Base-by-base conservation (phyloP, 2,113 vertebrate genomes). In the Microcebus tavaratra region DNA sequence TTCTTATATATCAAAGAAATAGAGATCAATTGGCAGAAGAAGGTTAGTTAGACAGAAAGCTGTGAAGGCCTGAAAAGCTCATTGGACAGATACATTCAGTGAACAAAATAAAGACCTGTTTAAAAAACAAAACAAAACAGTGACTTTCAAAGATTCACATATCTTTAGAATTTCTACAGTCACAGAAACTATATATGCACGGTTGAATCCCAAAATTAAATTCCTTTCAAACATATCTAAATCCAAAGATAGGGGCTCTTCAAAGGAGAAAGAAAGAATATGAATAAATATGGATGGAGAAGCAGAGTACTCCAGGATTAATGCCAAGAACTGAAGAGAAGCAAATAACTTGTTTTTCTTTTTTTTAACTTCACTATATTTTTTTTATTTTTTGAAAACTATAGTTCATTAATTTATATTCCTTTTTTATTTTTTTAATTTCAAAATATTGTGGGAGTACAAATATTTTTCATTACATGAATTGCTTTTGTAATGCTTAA, bases 361-460 rank as follows among this genome's bases (percentile, higher is more conserved):
- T 25, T 57, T 57, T 50, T 57, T 42, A 6, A 57, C 18, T 70
- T 42, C 59, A 45, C 31, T 34, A 48, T 21, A 7, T 57, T 39
- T 17, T 76, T 76, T 39, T 75, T 73, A 65, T 3, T 31, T 93
- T 85, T 90, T 59, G 15, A 20, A 92, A 93, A 85, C 45, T 83
- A 65, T 76, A 83, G 48, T 90, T 82, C 17, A 73, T 88, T 73
- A 68, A 55, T 48, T 90, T 82, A 76, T 88, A 95, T 75, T 80
- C 23, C 53, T 86, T 91, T 3, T 55, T 20, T 20, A 57, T 57
- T 57, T 57, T 57, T 57, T 57, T 20, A 57, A 57, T 57, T 57
- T 57, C 55, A 57, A 57, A 57, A 57, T 57, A 57, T 57, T 57
- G 1, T 57, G 20, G 55, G 55, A 1, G 55, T 57, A 57, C 55